Base-by-base conservation (phyloP, 2,113 vertebrate genomes). In the Nestor notabilis region DNA sequence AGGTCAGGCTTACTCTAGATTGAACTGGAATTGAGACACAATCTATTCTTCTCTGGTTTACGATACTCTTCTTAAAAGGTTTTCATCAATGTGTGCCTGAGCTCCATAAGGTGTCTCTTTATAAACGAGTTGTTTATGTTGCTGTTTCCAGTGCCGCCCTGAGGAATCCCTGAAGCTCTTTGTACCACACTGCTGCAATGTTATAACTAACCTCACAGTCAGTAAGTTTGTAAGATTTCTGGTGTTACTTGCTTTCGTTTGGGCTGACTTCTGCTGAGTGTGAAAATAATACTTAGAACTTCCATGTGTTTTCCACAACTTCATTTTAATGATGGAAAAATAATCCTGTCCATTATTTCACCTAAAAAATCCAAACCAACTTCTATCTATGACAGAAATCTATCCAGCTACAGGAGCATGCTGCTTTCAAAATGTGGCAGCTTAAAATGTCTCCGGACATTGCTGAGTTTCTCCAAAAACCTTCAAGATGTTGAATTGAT, bases 151-250 rank as follows among this genome's bases (percentile, higher is more conserved):
- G 99, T 99, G 99, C 98, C 99, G 99, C 89, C 99, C 99, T 1
- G 99, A 98, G 94, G 99, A 99, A 89, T 98, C 99, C 75, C 97
- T 99, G 95, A 99, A 99, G 97, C 96, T 99, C 21, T 99, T 99
- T 98, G 99, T 99, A 83, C 99, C 99, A 43, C 99, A 99, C 89
- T 99, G 99, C 97, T 99, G 99, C 97, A 98, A 92, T 35, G 98
- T 99, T 92, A 99, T 99, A 96, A 98, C 98, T 95, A 99, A 99
- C 86, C 99, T 99, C 66, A 99, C 99, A 93, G 98, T 97, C 97
- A 99, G 99, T 99, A 99, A 99, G 99, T 99, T 63, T 46, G 49
- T 60, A 52, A 82, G 17, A 18, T 81, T 90, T 63, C 52, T 60
- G 5, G 31, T 80, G 20, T 84, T 93, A 7, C 4, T 58, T 83